A percentile compares a stretch with the other conserved stretches of the same genome.
These are phyloP conservation scores for Neuroterus valhalla DNA, from an alignment of 1,140 invertebrate genomes.

Conservation along the genomic window DNA sequence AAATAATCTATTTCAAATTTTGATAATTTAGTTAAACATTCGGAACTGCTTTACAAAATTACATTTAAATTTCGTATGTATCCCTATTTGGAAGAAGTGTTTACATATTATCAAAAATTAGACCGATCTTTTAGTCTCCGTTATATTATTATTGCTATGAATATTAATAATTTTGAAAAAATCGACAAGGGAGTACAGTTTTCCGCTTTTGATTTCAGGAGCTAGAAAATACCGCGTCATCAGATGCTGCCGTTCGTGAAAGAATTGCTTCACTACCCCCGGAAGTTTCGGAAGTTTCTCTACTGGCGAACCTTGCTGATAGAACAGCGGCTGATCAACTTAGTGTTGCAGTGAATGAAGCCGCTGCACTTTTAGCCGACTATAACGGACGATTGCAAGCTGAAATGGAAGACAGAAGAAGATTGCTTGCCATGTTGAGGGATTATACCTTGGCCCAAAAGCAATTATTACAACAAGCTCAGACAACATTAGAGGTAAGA, in stretches of 20 bases:
- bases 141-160: background rate
- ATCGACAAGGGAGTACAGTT: conserved; percentile 3
- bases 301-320: conserved; percentile 88
- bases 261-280: conserved; percentile 94
- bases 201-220: conserved; percentile 79
- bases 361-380: conserved; percentile 87
- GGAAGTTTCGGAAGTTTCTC: conserved; percentile 93
- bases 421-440: conserved; percentile 88
- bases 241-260: conserved; percentile 93
- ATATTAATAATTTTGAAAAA: conserved; percentile 11
- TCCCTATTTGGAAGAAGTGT: no score
- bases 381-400: conserved; percentile 90
- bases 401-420: conserved; percentile 92
- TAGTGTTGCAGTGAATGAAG: conserved; percentile 88
- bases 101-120: no score
- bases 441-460: conserved; percentile 91
- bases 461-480: conserved; percentile 88
- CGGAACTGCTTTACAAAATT: no score
- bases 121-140: no score
- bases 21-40: no score
- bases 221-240: conserved; percentile 94
- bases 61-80: no score
- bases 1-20: no score
- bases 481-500: conserved; percentile 88
- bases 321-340: conserved; percentile 83